phyloP scores from a whole-genome alignment of 2,113 vertebrate genomes.

The Ctenomys sociabilis region DNA sequence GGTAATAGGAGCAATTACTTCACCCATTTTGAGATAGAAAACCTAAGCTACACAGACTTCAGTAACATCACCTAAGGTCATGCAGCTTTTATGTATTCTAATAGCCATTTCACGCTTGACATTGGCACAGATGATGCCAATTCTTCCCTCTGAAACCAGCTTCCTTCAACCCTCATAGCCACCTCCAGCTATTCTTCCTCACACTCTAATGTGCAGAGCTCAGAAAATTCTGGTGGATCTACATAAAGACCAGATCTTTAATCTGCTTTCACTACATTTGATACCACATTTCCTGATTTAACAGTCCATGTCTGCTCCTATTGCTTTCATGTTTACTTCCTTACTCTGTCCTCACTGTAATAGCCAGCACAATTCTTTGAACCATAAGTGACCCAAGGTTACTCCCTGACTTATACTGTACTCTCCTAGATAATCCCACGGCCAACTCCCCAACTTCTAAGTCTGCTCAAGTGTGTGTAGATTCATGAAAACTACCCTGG shows the following conservation, averaged over 20 bases:
- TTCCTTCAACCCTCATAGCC: background rate
- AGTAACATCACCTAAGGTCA: background rate
- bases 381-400: background rate
- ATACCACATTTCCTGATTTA: background rate
- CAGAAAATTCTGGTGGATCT: background rate
- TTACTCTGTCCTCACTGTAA: background rate
- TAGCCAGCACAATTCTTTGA: background rate
- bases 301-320: background rate
- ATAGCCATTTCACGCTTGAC: background rate
- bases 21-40: background rate
- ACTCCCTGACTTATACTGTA: background rate
- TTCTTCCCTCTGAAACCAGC: background rate
- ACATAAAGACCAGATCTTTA: background rate
- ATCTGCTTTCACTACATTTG: background rate
- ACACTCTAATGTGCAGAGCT: background rate
- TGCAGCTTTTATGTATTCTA: background rate
- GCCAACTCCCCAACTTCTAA: background rate
- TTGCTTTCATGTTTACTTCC: background rate
- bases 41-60: background rate
- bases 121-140: background rate
- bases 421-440: background rate
- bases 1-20: background rate
- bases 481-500: background rate
- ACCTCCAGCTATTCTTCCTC: background rate
- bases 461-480: background rate